Base-by-base conservation (phyloP, 2,113 vertebrate genomes). In the Urocynchramus pylzowi region DNA sequence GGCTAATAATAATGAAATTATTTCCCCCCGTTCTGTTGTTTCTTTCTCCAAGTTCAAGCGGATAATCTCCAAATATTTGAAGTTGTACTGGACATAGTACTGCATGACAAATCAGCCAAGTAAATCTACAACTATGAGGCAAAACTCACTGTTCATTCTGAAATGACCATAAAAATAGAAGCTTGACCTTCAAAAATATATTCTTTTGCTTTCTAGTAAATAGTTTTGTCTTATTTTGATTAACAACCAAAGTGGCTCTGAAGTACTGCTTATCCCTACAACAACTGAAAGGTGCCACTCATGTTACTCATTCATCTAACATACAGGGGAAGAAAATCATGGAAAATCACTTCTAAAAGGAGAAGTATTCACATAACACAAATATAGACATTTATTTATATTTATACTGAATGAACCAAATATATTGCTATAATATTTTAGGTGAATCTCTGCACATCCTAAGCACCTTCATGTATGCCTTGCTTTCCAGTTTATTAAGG, bases 151-250 rank as follows among this genome's bases (percentile, higher is more conserved):
- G 12, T 19, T 41, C 11, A 22, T 89, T 78, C 49, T 71, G 33
- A 84, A 87, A 87, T 10, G 15, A 8, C 5, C 11, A 17, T 6
- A 54, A 80, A 67, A 86, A 70, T 4, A 52, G 47, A 87, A 47
- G 8, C 11, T 30, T 56, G 12, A 89, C n/a, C 65, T 78, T 63
- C 16, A 54, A 65, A 86, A 86, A 59, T 0, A 13, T 10, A 3
- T 4, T 27, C 0, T 73, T 6, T 2, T 10, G 3, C 16, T 5
- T 24, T 39, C 5, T 0, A 19, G 6, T 73, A 16, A 90, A 63
- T 44, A 67, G 37, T 61, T 78, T 78, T 78, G 22, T 60, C 39
- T 73, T 73, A 35, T 28, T 85, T 79, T 60, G 13, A 60, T 41
- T 30, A 31, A 26, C 24, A 60, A 11, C 6, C 0, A 16, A 41